Evolutionary conservation across 2,888 invertebrate species (phyloP), one percentile per base, ranked within the genome.

Genomic region (Spialia ferax): DNA sequence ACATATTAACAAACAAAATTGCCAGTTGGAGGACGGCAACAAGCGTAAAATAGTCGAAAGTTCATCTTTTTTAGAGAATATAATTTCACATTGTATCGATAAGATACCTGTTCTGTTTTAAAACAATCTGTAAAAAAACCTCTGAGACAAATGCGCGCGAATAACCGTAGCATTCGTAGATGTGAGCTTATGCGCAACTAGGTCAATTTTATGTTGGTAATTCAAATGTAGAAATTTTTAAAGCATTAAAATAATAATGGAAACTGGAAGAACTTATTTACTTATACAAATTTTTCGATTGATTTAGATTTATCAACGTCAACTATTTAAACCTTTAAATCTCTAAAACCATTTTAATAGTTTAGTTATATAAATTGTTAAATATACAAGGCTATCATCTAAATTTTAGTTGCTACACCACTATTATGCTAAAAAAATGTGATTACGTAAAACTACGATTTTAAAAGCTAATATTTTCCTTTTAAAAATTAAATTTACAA

Each of bases 281-380:
- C 18, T 48, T 20, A 48, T 13, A 20, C 10, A 11, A 20, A 20
- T 20, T 48, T 48, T 11, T 48, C 18, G 48, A 15, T 55, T 18
- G 32, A 32, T 55, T 32, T 32, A 32, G 26, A 35, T 57, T 20
- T 65, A 59, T 50, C 18, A 57, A 15, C 13, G 35, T 57, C 42
- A 60, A 59, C 15, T 38, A 65, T 52, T 57, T 59, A 18, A 65
- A 35, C 52, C 59, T n/a, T 60, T 48, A 48, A 66, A 59, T 65
- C 50, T 57, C 50, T 26, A 50, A 65, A 42, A 57, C 57, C 56
- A 50, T 35, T 26, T 52, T n/a, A 7, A 61, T 35, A 35, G n/a
- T 38, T 38, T 38, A 38, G 20, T 52, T 15, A 35, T n/a, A 52
- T 29, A 38, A 26, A 50, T 48, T 63, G 65, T 35, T 18, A 56